A percentile compares a stretch with the other conserved stretches of the same genome.
Evolutionary conservation across 2,888 invertebrate species (phyloP).

Genomic region (Caenorhabditis uteleia): DNA sequence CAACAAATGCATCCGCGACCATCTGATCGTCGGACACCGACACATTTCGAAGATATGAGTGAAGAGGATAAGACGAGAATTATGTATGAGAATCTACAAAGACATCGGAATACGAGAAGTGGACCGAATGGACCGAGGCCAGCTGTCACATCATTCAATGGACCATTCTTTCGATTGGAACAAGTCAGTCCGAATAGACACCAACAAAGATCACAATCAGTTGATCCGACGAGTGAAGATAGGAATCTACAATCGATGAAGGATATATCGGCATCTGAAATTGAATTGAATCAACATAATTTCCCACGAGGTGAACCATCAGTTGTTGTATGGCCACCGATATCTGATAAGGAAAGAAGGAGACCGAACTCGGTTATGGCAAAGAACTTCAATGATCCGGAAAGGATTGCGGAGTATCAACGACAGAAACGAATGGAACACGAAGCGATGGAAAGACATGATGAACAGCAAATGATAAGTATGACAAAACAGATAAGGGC

Average conservation of each 20-base stretch:
- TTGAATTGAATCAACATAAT: slow-evolving; percentile 46
- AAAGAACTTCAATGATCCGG: slow-evolving; percentile 61
- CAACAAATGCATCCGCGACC: slow-evolving; percentile 44
- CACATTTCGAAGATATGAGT: slow-evolving; percentile 52
- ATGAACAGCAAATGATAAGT: slow-evolving; percentile 49
- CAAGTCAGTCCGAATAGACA: slow-evolving; percentile 50
- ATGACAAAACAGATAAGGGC: slow-evolving; percentile 62
- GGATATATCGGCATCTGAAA: slow-evolving; percentile 50
- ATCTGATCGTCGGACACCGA: slow-evolving; percentile 42
- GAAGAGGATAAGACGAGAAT: slow-evolving; percentile 56
- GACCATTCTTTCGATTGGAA: slow-evolving; percentile 67
- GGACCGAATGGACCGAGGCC: slow-evolving; percentile 40
- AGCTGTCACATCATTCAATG: slow-evolving; percentile 59
- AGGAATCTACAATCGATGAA: slow-evolving; percentile 28
- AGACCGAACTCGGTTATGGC: slow-evolving; percentile 58
- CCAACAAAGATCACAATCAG: slow-evolving; percentile 39
- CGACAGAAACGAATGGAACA: slow-evolving; percentile 60
- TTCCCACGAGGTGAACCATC: slow-evolving; percentile 29
- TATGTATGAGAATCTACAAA: slow-evolving; percentile 65
- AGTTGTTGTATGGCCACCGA: slow-evolving; percentile 68
- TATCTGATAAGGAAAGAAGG: slow-evolving; percentile 44
- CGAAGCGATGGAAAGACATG: slow-evolving; percentile 58
- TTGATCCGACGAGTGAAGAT: slow-evolving; percentile 34
- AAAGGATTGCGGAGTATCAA: slow-evolving; percentile 59
- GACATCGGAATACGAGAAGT: slow-evolving; percentile 49